These are phyloP conservation scores for Drosophila sp. DNA, from an alignment of 1,140 invertebrate genomes.

Conservation along the genomic window DNA sequence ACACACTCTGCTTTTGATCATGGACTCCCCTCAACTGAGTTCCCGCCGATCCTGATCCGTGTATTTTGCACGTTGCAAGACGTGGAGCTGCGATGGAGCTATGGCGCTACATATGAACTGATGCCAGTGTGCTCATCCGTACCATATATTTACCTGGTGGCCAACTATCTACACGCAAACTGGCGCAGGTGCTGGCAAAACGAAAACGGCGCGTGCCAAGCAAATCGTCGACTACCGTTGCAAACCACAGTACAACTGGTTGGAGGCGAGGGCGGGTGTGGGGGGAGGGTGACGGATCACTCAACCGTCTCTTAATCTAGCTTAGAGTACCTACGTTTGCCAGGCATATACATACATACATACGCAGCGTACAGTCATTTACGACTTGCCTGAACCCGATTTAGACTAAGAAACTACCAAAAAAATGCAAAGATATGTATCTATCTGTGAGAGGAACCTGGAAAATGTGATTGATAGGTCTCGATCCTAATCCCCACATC, in stretches of 20 bases:
- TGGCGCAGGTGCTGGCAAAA: slow-evolving; percentile 40
- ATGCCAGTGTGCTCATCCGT: slow-evolving; percentile 12
- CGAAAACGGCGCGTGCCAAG: slow-evolving; percentile 64
- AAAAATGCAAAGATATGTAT: background rate
- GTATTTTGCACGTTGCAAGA: background rate
- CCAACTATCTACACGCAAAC: slow-evolving; percentile 17
- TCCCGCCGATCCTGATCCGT: background rate
- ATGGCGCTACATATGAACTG: slow-evolving; percentile 9
- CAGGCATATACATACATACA: background rate
- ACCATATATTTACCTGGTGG: slow-evolving; percentile 16
- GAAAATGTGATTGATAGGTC: slow-evolving; percentile 16
- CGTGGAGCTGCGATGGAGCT: background rate
- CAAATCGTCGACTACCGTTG: slow-evolving; percentile 56
- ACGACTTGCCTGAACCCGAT: slow-evolving; percentile 10
- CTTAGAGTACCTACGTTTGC: slow-evolving; percentile 11
- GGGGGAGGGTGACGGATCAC: slow-evolving; percentile 38
- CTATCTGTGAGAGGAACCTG: background rate
- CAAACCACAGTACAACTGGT: slow-evolving; percentile 22
- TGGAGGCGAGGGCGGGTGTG: background rate
- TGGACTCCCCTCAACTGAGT: background rate
- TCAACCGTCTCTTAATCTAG: slow-evolving; percentile 52
- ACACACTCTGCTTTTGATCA: no score
- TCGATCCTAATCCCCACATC: background rate
- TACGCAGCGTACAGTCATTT: slow-evolving; percentile 9
- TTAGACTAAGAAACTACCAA: background rate